These are phyloP conservation scores for Eupithecia pulchellata DNA, from an alignment of 2,888 invertebrate genomes.

Conservation along the genomic window DNA sequence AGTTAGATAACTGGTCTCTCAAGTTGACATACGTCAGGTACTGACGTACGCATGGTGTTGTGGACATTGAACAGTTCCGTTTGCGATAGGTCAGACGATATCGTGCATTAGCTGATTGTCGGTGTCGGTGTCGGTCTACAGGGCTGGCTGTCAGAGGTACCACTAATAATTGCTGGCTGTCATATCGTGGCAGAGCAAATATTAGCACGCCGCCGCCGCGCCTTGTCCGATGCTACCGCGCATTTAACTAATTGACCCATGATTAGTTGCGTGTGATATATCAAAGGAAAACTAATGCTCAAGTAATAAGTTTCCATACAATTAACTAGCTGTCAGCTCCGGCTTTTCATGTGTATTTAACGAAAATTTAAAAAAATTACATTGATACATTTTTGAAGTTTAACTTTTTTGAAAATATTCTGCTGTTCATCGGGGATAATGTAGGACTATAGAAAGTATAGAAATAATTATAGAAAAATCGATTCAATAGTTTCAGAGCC, in stretches of 20 bases:
- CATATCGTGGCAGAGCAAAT: conserved; percentile 22
- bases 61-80: background rate
- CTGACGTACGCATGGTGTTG: no score
- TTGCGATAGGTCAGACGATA: background rate
- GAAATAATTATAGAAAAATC: no score
- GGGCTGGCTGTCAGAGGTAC: background rate
- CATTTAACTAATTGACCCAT: conserved; percentile 30
- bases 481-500: no score
- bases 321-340: no score
- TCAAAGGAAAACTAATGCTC: background rate
- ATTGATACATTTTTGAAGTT: no score
- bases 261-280: background rate
- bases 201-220: conserved; percentile 38
- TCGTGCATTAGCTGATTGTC: conserved; percentile 53
- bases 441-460: no score
- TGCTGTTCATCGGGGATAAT: no score
- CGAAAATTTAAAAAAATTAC: no score
- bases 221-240: conserved; percentile 29
- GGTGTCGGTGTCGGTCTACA: conserved; percentile 5
- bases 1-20: no score
- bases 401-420: no score
- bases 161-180: background rate
- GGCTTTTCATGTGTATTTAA: no score
- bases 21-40: no score
- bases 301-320: background rate